Conservation (phyloP, 2,113 vertebrate genomes). For the Amblyornis subalaris region DNA sequence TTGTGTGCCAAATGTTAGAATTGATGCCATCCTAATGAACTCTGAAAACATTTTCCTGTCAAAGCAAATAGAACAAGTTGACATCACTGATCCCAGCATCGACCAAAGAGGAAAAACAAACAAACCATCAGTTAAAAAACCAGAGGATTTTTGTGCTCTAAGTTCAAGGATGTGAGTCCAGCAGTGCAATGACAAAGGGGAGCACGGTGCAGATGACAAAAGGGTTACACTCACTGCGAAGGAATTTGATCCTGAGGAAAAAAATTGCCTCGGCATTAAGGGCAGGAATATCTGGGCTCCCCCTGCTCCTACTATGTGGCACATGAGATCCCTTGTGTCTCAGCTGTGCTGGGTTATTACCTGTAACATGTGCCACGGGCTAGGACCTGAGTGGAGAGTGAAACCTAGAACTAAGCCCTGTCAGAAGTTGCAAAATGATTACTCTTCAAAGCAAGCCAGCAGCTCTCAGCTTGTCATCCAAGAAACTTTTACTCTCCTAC, state of each 20-base stretch:
- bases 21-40: constrained; percentile 69
- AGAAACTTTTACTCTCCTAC: not conserved
- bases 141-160: not conserved
- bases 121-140: constrained; percentile 58
- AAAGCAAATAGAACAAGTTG: constrained; percentile 62
- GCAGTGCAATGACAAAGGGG: constrained; percentile 47
- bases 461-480: not conserved
- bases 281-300: not conserved
- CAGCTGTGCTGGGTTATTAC: not conserved
- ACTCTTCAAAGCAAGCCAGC: not conserved
- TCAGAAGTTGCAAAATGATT: not conserved
- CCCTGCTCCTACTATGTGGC: not conserved
- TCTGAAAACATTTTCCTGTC: constrained; percentile 69
- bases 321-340: not conserved
- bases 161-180: constrained; percentile 57
- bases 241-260: not conserved
- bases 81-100: constrained; percentile 63
- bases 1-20: constrained; percentile 61
- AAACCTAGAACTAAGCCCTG: not conserved
- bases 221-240: not conserved
- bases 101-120: constrained; percentile 58
- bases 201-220: not conserved
- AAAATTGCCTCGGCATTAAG: not conserved
- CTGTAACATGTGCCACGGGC: not conserved
- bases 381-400: not conserved